Base-by-base conservation (phyloP, 2,113 vertebrate genomes). In the Chamaetylas fuelleborni region DNA sequence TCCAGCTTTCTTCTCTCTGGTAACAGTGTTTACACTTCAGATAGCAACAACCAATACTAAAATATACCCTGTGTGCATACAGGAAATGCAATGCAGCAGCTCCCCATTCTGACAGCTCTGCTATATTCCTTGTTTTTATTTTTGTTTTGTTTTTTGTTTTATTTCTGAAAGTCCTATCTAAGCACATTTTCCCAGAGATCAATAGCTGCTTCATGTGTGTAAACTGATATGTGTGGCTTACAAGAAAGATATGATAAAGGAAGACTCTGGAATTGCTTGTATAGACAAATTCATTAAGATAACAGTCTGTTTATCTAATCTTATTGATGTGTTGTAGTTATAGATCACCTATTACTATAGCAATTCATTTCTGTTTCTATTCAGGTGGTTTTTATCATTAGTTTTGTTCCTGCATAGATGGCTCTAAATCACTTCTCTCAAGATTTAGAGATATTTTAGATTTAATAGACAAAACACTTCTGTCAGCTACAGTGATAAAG, bases 241-340 rank as follows among this genome's bases (percentile, higher is more conserved):
- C 61, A 85, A 66, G 34, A 79, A 81, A 91, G 82, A 90, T 89
- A 90, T 72, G 69, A 58, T 11, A 73, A 53, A 81, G 78, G 78
- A 83, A 89, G 69, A 54, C 50, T 69, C 80, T 70, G 38, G 45
- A 69, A 81, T 36, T 91, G 66, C 87, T 77, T 83, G 78, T 92
- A 85, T 26, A 50, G 88, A 88, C 62, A 92, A 85, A 88, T 92
- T 82, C 72, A 86, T 96, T 91, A 92, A 87, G 82, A 72, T 87
- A 95, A 86, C 61, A 64, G 56, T 64, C 72, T 88, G 60, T 80
- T 93, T 92, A 84, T 93, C 69, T 94, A 40, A 73, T 61, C 85
- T 92, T 85, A 96, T 69, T 62, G 86, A 62, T 92, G 60, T 88
- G 29, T 38, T 90, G 56, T 64, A 81, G 85, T 91, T 94, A 89